Evolutionary conservation across 2,113 vertebrate genomes (phyloP), one percentile per base, ranked within the genome.

Genomic region (Hepsetus odoe): DNA sequence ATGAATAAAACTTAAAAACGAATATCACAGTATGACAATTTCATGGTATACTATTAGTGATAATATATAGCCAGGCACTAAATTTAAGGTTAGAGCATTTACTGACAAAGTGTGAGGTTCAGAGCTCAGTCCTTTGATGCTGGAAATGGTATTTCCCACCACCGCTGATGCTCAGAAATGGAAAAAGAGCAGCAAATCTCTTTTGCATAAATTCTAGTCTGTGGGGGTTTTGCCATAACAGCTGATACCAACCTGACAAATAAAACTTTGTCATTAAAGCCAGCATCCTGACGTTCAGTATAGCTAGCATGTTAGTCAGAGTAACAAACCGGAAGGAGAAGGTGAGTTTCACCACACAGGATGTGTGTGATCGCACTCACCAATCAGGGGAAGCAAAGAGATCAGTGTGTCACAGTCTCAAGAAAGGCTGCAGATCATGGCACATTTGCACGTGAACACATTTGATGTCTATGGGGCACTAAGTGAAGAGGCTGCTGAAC

Each of bases 271-370:
- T n/a, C 32, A 68, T 65, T 38, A n/a, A 38, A 65, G 18, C 8
- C 18, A 65, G 26, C 5, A 30, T 18, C 55, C 56, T 69, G 38
- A 61, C 28, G 24, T 61, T 16, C 38, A 64, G 28, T 4, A 42
- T 56, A 32, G 13, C 32, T 53, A 32, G 67, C 32, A 76, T 53
- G 14, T 16, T 6, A 33, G 26, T 2, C 33, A 38, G 26, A 46
- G 16, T 64, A 26, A 44, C 58, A 55, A 64, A 72, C 58, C 38
- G 24, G 67, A 78, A 53, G 18, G 30, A 35, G 76, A 38, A 62
- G 56, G 44, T 38, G 32, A 28, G 44, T 65, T 72, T 72, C 68
- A 55, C 16, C 56, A 72, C 67, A 64, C 58, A 79, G 68, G 56
- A 72, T 53, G 58, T 53, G 76, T 32, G 49, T 28, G 53, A 72